Evolutionary conservation across 1,140 invertebrate species (phyloP).

Genomic region (Calliphora vicina): DNA sequence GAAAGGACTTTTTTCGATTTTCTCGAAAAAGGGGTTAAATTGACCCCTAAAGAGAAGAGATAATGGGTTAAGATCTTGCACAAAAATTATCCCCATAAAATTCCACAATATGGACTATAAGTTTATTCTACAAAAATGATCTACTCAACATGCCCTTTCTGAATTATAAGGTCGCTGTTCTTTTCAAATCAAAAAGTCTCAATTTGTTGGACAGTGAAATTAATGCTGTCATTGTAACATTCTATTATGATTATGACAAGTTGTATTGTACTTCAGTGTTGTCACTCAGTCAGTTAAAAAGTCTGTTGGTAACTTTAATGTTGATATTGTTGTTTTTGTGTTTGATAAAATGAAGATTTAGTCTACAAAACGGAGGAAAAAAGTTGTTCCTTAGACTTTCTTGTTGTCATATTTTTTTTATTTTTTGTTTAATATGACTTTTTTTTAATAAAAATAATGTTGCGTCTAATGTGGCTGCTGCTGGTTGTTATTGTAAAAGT

Average conservation of each 20-base stretch:
- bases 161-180: too few relatives aligned
- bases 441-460: not conserved
- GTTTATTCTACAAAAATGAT: too few relatives aligned
- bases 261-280: conserved; percentile 24
- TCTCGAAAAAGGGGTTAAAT: too few relatives aligned
- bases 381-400: not conserved
- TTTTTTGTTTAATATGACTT: not conserved
- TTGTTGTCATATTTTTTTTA: not conserved
- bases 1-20: too few relatives aligned
- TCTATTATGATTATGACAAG: conserved; percentile 29
- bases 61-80: too few relatives aligned
- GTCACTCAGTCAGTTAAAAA: not conserved
- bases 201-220: too few relatives aligned
- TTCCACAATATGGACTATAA: too few relatives aligned
- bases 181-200: too few relatives aligned
- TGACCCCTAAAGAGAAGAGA: too few relatives aligned
- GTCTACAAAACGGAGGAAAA: not conserved
- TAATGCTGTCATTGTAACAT: conserved; percentile 12
- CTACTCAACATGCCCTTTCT: too few relatives aligned
- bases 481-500: not conserved
- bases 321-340: not conserved
- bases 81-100: too few relatives aligned
- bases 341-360: not conserved
- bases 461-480: not conserved
- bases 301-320: not conserved